Percentiles rank a stretch among this genome's conserved stretches.
These are phyloP conservation scores for Blastobasis lacticolella DNA, from an alignment of 2,888 invertebrate species.

Conservation along the genomic window DNA sequence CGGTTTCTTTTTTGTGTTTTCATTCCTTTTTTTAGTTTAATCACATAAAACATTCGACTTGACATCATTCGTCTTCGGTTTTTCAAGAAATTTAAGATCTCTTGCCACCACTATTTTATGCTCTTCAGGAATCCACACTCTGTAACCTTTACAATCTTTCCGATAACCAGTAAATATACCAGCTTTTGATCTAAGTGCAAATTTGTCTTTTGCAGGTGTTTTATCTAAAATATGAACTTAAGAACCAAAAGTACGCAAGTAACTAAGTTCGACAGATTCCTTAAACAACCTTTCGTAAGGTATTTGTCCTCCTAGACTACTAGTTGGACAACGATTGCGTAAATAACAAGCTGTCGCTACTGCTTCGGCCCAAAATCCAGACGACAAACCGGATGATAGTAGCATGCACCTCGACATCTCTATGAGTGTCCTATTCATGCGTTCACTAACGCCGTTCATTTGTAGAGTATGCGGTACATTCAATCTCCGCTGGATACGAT, in stretches of 20 bases:
- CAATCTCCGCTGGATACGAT: constrained; percentile 7
- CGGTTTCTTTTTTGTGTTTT: too few species aligned
- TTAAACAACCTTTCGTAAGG: not conserved
- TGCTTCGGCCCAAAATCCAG: constrained; percentile 6
- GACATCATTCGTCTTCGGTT: too few species aligned
- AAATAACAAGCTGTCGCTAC: constrained; percentile 1
- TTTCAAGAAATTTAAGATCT: not conserved
- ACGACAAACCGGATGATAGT: not conserved
- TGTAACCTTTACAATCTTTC: not conserved
- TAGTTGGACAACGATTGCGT: constrained; percentile 1
- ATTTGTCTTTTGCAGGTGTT: not conserved
- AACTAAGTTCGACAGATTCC: not conserved
- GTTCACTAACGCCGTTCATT: constrained; percentile 1
- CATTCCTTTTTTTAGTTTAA: too few species aligned
- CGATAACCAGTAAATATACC: constrained; percentile 2
- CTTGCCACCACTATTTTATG: not conserved
- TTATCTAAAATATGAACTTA: not conserved
- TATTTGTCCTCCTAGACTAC: not conserved
- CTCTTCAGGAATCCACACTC: not conserved
- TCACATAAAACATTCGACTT: too few species aligned
- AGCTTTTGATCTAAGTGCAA: not conserved
- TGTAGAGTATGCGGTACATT: constrained; percentile 1
- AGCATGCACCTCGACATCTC: constrained; percentile 5
- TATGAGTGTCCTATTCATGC: constrained; percentile 4
- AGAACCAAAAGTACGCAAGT: not conserved